These are phyloP conservation scores for Drosophila seclusa DNA, from an alignment of 2,888 invertebrate species.

Conservation along the genomic window DNA sequence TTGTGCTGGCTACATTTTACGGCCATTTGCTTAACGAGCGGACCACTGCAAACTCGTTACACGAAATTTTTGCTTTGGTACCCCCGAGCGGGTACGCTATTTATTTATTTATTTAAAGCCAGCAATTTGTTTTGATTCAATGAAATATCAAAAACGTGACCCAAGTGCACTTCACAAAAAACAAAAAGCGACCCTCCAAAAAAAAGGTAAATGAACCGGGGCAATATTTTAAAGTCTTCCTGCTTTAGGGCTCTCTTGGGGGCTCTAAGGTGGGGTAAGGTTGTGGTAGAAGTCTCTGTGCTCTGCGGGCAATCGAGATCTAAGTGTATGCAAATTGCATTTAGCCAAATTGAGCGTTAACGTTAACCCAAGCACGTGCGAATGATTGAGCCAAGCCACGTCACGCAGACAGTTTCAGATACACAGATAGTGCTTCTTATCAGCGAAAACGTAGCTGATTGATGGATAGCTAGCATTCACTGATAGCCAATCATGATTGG, in stretches of 20 bases:
- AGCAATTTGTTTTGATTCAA: constrained; percentile 81
- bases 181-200: constrained; percentile 7
- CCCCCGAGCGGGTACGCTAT: constrained; percentile 19
- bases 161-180: constrained; percentile 54
- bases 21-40: constrained; percentile 72
- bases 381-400: constrained; percentile 57
- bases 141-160: constrained; percentile 81
- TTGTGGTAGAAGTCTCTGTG: constrained; percentile 1
- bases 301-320: constrained; percentile 26
- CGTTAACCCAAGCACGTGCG: constrained; percentile 70
- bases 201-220: constrained; percentile 48
- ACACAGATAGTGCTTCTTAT: constrained; percentile 34
- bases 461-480: constrained; percentile 22
- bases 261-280: background rate
- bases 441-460: constrained; percentile 23
- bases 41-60: constrained; percentile 51
- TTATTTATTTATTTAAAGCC: constrained; percentile 75
- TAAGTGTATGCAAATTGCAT: constrained; percentile 74
- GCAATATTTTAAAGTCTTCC: constrained; percentile 51
- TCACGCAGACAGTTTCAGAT: constrained; percentile 14
- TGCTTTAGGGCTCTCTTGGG: background rate
- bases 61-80: constrained; percentile 35
- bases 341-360: constrained; percentile 71
- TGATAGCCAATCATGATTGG: constrained; percentile 42
- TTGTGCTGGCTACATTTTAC: constrained; percentile 57